Base-by-base conservation (phyloP, 2,797 vertebrate species). In the Dendrocincla tyrannina region DNA sequence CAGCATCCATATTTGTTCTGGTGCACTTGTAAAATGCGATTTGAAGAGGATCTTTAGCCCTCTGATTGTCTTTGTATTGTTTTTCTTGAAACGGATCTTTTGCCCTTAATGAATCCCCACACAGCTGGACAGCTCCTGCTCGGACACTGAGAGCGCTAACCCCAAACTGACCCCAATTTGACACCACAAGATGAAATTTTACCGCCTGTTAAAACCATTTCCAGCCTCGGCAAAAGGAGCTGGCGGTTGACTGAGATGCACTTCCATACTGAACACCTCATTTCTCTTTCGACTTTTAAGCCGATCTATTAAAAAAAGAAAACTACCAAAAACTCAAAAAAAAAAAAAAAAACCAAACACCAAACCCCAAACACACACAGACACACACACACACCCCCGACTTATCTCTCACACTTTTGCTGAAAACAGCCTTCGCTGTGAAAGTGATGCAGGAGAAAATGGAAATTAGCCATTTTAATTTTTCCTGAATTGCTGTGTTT, bases 161-260 rank as follows among this genome's bases (percentile, higher is more conserved):
- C 99, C 99, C 98, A 98, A 98, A 98, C 98, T 99, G 99, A 99
- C 99, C 99, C 98, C 98, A 98, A 99, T 99, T 98, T 99, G 99
- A 99, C 99, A 99, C 99, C 98, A 98, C 98, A 98, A 98, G 99
- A 99, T 99, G 99, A 99, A 99, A 99, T 98, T 98, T 98, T 99
- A 99, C 98, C 98, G 98, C 98, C 98, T 98, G 98, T 98, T 99
- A 99, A 99, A 99, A 98, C 98, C 98, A 98, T 99, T 98, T 98
- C 97, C 98, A 98, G 98, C 98, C 98, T 95, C 85, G 88, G 96
- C 97, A 97, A 97, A 97, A 97, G 96, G 93, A 97, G 95, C 96
- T 97, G 95, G 95, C 97, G 97, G 97, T 96, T 97, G 97, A 98
- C 89, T 93, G 97, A 98, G 98, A 97, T 97, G 96, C 96, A 94